These are phyloP conservation scores for Mellivora capensis DNA, from an alignment of 2,113 vertebrate species.

Conservation along the genomic window DNA sequence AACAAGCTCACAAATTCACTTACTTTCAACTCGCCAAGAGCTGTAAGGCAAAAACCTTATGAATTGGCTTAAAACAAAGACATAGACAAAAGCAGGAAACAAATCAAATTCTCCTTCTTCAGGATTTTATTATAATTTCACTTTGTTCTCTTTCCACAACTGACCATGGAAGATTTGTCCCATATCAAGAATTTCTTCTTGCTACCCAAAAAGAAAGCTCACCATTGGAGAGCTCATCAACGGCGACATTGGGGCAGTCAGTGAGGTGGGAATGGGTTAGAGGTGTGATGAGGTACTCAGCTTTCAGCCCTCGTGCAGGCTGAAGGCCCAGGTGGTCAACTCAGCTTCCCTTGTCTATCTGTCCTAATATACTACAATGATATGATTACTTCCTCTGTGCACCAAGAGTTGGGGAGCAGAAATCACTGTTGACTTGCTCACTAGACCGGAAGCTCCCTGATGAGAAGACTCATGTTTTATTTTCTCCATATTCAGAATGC, in stretches of 20 bases:
- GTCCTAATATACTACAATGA: not conserved
- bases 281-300: not conserved
- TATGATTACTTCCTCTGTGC: not conserved
- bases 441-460: not conserved
- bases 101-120: not conserved
- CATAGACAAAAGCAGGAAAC: not conserved
- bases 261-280: not conserved
- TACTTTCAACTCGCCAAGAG: not conserved
- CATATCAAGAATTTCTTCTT: not conserved
- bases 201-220: not conserved
- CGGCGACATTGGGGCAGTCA: rapidly evolving
- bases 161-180: not conserved
- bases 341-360: not conserved
- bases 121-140: not conserved
- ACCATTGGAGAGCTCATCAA: not conserved
- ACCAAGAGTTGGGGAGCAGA: not conserved
- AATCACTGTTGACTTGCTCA: not conserved
- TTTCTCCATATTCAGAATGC: not conserved
- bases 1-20: not conserved
- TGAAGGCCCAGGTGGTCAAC: not conserved
- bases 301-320: not conserved
- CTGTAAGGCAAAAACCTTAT: not conserved
- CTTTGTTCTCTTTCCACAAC: not conserved
- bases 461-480: not conserved
- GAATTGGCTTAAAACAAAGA: not conserved